phyloP scores from a whole-genome alignment of 2,113 vertebrate species.

The Channa argus region DNA sequence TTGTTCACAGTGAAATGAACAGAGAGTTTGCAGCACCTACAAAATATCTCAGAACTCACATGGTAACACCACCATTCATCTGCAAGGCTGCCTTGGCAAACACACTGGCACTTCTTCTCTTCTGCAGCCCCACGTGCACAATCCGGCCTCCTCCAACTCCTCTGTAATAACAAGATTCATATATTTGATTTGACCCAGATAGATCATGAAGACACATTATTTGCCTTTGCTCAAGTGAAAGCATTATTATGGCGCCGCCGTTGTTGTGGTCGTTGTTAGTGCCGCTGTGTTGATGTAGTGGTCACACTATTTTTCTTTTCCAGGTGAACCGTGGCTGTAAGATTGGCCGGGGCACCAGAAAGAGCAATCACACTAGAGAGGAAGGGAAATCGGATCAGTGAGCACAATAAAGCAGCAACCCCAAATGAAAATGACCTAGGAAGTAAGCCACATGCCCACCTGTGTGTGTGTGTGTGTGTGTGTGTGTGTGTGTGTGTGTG shows the following conservation, averaged over 20 bases:
- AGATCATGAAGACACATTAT: conserved; percentile 68
- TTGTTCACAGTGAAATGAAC: background rate
- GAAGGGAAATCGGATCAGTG: conserved; percentile 77
- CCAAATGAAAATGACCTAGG: conserved; percentile 67
- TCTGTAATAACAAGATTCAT: conserved; percentile 65
- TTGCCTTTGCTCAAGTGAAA: conserved; percentile 61
- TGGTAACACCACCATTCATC: conserved; percentile 4
- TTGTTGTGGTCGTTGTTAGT: conserved; percentile 38
- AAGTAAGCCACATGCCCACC: conserved; percentile 51
- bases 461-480: conserved; percentile 8
- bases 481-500: conserved; percentile 13
- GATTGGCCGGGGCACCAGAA: conserved; percentile 68
- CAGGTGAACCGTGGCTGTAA: conserved; percentile 63
- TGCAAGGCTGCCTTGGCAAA: conserved; percentile 5
- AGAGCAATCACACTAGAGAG: conserved; percentile 76
- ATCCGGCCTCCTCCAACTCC: conserved; percentile 21
- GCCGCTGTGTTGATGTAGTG: conserved; percentile 44
- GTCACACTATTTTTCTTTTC: conserved; percentile 65
- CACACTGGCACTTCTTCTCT: conserved; percentile 10
- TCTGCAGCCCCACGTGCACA: background rate
- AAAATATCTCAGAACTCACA: conserved; percentile 8
- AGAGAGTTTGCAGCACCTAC: background rate
- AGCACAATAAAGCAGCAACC: conserved; percentile 73
- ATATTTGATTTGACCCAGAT: conserved; percentile 66
- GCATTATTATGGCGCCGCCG: conserved; percentile 56